Base-by-base conservation (phyloP, 2,113 vertebrate species). In the Pardalotus punctatus region DNA sequence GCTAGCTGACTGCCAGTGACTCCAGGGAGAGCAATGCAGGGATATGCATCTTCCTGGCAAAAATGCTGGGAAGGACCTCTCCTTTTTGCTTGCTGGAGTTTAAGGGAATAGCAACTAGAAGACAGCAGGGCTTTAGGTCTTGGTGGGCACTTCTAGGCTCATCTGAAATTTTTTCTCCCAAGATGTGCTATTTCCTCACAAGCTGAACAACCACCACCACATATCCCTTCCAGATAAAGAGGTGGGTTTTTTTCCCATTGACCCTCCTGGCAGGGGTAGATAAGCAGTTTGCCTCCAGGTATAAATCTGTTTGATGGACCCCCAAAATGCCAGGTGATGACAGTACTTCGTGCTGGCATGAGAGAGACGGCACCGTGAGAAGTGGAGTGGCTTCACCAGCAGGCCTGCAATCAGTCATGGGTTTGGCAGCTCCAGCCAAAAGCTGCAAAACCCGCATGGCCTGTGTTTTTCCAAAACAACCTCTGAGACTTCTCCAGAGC, bases 341-440 rank as follows among this genome's bases (percentile, higher is more conserved):
- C 47, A 28, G 36, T 15, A 42, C 4, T 86, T 29, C 65, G n/a
- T 51, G 50, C n/a, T 77, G 22, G 40, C 1, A 3, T 14, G 33
- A 50, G 35, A 50, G 25, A 24, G 9, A 28, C 1, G 1, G 17
- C 38, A 3, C 0, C 1, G 62, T 2, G 1, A 11, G 40, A 14
- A 47, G 33, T 2, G 40, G n/a, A 81, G 67, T 25, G 18, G 60
- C 36, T 29, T 79, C 57, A 22, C 11, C 5, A 11, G 24, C 22
- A 56, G 54, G 50, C n/a, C 57, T 69, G 85, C 50, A 65, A 9
- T 42, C 1, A 0, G 12, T 57, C 54, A 24, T 0, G 5, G 21
- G 14, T 70, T 92, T 86, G 76, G 66, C 43, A 66, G 45, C n/a
- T 24, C 19, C 0, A 0, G n/a, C 24, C 5, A 4, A 90, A 71